A percentile compares a stretch with the other conserved stretches of the same genome.
Conservation (phyloP, 2,888 invertebrate genomes). For the Drosophila meridiana region DNA sequence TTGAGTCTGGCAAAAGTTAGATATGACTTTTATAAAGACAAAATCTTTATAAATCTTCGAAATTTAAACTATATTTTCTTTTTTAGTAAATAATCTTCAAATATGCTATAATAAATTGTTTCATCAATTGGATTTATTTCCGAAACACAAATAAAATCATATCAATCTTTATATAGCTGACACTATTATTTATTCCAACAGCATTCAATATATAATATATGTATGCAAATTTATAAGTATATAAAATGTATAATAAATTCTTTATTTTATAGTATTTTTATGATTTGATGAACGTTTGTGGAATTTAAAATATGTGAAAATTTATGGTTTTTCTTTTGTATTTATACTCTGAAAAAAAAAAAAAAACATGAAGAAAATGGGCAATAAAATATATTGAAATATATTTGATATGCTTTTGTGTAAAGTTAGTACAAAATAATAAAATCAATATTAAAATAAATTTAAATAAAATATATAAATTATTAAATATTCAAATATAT, state of each 20-base stretch:
- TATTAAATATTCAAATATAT: neutral
- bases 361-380: neutral
- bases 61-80: neutral
- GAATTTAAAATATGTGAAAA: conserved; percentile 10
- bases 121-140: neutral
- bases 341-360: neutral
- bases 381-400: neutral
- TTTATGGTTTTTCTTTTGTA: neutral
- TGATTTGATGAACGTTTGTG: conserved; percentile 7
- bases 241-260: conserved; percentile 5
- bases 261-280: conserved; percentile 15
- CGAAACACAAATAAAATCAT: neutral
- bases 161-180: neutral
- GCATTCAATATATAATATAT: neutral
- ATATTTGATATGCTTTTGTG: neutral
- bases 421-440: neutral
- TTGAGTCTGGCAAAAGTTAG: neutral
- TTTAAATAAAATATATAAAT: neutral
- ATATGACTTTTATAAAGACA: neutral
- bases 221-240: neutral
- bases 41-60: neutral
- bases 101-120: neutral
- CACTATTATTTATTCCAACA: conserved; percentile 1
- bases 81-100: too few species aligned
- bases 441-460: neutral